Evolutionary conservation across 2,888 invertebrate genomes (phyloP), one percentile per base, ranked within the genome.

Genomic region (Yponomeuta evonymella): DNA sequence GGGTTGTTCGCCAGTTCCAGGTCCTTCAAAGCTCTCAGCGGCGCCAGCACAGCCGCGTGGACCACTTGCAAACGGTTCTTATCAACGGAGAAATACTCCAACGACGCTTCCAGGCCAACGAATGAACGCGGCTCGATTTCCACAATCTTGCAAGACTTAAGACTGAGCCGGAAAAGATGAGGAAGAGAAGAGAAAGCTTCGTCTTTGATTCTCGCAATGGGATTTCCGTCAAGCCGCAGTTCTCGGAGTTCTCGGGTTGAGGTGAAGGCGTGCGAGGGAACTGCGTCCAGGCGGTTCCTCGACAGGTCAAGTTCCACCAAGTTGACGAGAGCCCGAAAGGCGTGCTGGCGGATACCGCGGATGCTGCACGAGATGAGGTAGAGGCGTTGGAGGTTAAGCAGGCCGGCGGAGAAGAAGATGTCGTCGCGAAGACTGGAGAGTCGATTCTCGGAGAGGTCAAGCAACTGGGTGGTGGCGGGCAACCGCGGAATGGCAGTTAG

Each of bases 281-380:
- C 93, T 70, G 92, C 86, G 48, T 88, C 88, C 51, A 97, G 88
- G 70, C 93, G 89, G 83, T 97, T 97, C 76, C 95, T 93, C 75
- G 96, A 96, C 73, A 97, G 89, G 82, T 97, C 97, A 74, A 97
- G 88, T 82, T 97, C 97, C 4, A 97, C 95, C 67, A 97, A 89
- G 83, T 97, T 97, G 73, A 95, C 96, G 51, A 97, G 93, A 76
- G 95, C 94, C 75, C 95, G 93, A 86, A 97, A 97, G 2, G 96
- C 95, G 82, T 94, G 94, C 71, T 94, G 94, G 76, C 96, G 95
- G 75, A 97, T 93, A 0, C 91, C 87, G 76, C 94, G 94, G 73
- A 97, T 88, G 69, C 94, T 93, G 83, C 97, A 97, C 72, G 94
- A 93, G 51, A 95, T 93, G 76, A 97, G 89, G 82, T 95, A 96